A percentile compares a stretch with the other conserved stretches of the same genome.
phyloP scores from a whole-genome alignment of 2,113 vertebrate genomes.

The Dicentrarchus labrax region DNA sequence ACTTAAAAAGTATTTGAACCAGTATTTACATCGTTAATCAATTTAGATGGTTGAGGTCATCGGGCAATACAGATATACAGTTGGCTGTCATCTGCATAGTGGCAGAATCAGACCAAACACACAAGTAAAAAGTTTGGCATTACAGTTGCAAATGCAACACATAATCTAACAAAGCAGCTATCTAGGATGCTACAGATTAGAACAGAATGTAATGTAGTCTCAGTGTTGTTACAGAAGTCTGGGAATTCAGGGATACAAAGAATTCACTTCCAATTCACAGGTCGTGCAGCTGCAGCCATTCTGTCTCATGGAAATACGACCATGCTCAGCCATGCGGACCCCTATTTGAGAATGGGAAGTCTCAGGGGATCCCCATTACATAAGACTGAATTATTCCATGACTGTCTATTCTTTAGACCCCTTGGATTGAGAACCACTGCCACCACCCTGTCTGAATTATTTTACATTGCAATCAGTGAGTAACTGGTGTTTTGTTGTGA shows the following conservation, averaged over 20 bases:
- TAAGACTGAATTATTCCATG: too few relatives aligned
- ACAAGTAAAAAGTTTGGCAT: not conserved
- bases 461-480: not conserved
- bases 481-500: conserved; percentile 56
- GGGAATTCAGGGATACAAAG: too few relatives aligned
- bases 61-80: not conserved
- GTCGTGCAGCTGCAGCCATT: too few relatives aligned
- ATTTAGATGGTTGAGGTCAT: not conserved
- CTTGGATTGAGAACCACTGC: too few relatives aligned
- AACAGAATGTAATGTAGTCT: not conserved
- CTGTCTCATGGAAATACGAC: too few relatives aligned
- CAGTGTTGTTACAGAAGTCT: too few relatives aligned
- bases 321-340: too few relatives aligned
- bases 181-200: not conserved
- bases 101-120: not conserved
- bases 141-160: not conserved
- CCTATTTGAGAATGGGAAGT: too few relatives aligned
- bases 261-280: too few relatives aligned
- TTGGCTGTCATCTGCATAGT: conserved; percentile 11
- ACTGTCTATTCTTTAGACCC: too few relatives aligned
- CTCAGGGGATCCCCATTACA: too few relatives aligned
- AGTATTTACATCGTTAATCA: not conserved
- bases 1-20: not conserved
- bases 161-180: not conserved
- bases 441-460: not conserved